Evolutionary conservation across 2,797 vertebrate genomes (phyloP), one percentile per base, ranked within the genome.

Genomic region (Brachyrhaphis roseni): DNA sequence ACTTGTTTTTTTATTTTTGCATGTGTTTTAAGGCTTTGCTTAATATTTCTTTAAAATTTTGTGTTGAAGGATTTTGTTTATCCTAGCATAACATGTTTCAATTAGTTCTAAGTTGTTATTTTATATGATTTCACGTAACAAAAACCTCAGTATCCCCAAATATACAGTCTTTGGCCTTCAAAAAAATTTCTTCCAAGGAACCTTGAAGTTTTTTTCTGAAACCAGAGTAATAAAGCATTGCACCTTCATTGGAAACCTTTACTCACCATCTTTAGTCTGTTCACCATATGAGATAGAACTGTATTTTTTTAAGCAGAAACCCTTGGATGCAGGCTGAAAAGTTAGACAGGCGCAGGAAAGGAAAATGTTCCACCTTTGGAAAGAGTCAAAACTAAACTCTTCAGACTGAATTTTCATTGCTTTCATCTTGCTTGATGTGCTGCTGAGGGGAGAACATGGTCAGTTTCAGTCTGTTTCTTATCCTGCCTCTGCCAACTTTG

Each of bases 311-410:
- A 62, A 82, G 36, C 18, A 49, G 66, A 87, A 79, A 46, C 39
- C 34, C 64, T 73, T 53, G 66, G 53, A 72, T 53, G 20, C 76
- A 71, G 83, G 77, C 49, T 79, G 28, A 79, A 82, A 36, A 5
- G 8, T 36, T 12, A 16, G 68, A 71, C 68, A 45, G 41, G 41
- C 39, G 34, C 64, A 66, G 46, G 45, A 72, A 83, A 72, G 39
- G 90, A 86, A 88, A 90, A 87, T 81, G 79, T 83, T 87, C 73
- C 59, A 31, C 75, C 73, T 39, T 59, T 84, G 82, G 73, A 87
- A 80, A 28, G n/a, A 84, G 75, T 45, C 23, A 20, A 26, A 72
- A 39, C 57, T 71, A 26, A 59, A 82, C 64, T 79, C 78, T 76
- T 82, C 75, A 72, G 79, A 77, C 75, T 74, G 1, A 73, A 77